Percentiles rank a stretch among this genome's conserved stretches.
Conservation (phyloP, 2,797 vertebrate species). For the Epinephelus malabaricus region DNA sequence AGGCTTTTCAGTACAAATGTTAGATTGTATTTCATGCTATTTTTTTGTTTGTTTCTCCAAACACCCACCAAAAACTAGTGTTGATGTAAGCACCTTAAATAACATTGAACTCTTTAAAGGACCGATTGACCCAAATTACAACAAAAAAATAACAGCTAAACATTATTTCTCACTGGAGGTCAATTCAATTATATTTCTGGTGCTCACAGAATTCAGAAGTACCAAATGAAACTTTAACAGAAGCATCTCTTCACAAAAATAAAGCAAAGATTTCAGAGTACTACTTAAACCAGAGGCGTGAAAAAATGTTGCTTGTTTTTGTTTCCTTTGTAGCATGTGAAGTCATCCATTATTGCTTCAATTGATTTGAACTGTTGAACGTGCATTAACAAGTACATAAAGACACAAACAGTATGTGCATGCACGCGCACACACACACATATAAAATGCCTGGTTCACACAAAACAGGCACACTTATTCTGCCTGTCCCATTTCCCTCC, state of each 20-base stretch:
- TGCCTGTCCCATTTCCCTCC: constrained; percentile 38
- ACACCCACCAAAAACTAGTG: too few species aligned
- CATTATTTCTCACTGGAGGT: too few species aligned
- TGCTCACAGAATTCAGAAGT: neutral
- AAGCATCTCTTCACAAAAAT: neutral
- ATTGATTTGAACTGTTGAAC: neutral
- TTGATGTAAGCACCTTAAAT: too few species aligned
- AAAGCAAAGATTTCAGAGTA: neutral
- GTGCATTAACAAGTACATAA: neutral
- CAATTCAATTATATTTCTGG: neutral
- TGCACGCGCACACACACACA: constrained; percentile 3
- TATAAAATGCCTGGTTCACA: constrained; percentile 25
- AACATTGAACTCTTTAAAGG: too few species aligned
- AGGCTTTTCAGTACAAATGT: constrained; percentile 9
- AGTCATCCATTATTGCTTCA: neutral
- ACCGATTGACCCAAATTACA: too few species aligned
- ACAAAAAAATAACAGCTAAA: too few species aligned
- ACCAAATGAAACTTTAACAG: neutral
- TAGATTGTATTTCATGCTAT: neutral
- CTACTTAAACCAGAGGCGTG: neutral
- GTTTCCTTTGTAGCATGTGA: neutral
- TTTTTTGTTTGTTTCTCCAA: too few species aligned
- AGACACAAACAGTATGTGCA: neutral
- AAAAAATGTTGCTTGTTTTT: too few species aligned
- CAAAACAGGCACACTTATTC: constrained; percentile 53